phyloP scores from a whole-genome alignment of 2,888 invertebrate genomes.

The Cryptus viduatorius region DNA sequence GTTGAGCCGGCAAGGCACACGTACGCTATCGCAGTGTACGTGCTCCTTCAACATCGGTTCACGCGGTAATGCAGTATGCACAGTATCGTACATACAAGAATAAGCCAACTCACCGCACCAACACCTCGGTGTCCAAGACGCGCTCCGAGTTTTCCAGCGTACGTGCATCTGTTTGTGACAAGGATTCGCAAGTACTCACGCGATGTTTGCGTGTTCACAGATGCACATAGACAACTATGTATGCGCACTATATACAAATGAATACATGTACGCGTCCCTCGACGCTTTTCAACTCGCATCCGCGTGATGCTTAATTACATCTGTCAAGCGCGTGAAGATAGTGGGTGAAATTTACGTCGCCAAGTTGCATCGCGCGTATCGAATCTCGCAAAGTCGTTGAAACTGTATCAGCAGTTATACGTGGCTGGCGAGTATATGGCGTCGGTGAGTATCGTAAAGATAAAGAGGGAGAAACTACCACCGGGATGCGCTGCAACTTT shows the following conservation, averaged over 20 bases:
- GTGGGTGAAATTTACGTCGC: slow-evolving; percentile 12
- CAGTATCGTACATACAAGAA: neutral
- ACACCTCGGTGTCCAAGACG: neutral
- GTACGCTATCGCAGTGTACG: neutral
- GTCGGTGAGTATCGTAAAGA: neutral
- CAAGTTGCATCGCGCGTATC: neutral
- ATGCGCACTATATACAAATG: slow-evolving; percentile 8
- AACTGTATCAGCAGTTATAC: slow-evolving; percentile 4
- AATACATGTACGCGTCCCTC: too few relatives aligned
- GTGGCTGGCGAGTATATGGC: neutral
- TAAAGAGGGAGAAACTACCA: neutral
- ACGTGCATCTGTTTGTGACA: slow-evolving; percentile 43
- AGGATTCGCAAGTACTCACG: slow-evolving; percentile 29
- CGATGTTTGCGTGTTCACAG: slow-evolving; percentile 1
- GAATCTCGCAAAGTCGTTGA: slow-evolving; percentile 7
- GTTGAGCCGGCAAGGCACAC: slow-evolving; percentile 15
- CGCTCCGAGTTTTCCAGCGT: slow-evolving; percentile 19
- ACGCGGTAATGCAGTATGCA: slow-evolving; percentile 1
- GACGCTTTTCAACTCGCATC: slow-evolving; percentile 31
- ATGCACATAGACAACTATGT: neutral
- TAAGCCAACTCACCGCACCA: neutral
- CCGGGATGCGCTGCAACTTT: neutral
- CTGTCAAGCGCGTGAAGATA: slow-evolving; percentile 51
- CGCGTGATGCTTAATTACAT: slow-evolving; percentile 51
- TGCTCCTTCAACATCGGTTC: neutral